Conservation (phyloP, 2,797 vertebrate species). For the Darevskia mixta region DNA sequence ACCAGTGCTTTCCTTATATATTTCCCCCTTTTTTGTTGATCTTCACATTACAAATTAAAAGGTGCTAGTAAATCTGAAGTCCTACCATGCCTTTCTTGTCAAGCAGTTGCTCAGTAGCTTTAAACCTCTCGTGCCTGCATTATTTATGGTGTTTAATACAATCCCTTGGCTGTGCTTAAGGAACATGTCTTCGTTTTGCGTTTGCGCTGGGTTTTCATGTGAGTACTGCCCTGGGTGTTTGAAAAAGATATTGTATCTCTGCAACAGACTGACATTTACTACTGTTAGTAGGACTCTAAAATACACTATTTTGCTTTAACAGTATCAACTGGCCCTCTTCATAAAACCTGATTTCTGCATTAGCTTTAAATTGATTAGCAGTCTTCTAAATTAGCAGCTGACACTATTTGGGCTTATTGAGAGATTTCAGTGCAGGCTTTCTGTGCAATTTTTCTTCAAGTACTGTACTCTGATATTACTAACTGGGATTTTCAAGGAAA, state of each 20-base stretch:
- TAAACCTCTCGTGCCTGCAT: slow-evolving; percentile 48
- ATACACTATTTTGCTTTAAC: slow-evolving; percentile 58
- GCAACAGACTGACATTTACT: slow-evolving; percentile 59
- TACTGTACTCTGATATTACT: slow-evolving; percentile 14
- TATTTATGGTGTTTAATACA: slow-evolving; percentile 58
- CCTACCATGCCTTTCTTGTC: slow-evolving; percentile 57
- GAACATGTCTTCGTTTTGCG: slow-evolving; percentile 50
- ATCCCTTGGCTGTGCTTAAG: slow-evolving; percentile 55
- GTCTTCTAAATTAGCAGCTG: slow-evolving; percentile 50
- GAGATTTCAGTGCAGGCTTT: slow-evolving; percentile 42
- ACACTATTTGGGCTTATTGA: slow-evolving; percentile 7
- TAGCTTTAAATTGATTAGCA: slow-evolving; percentile 67
- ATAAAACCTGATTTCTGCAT: slow-evolving; percentile 64
- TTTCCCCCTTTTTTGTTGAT: slow-evolving; percentile 23
- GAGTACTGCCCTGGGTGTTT: slow-evolving; percentile 52
- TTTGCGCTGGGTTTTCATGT: slow-evolving; percentile 56
- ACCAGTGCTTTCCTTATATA: slow-evolving; percentile 17
- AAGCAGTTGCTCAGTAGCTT: slow-evolving; percentile 47
- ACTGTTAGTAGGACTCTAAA: slow-evolving; percentile 62
- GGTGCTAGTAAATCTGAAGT: slow-evolving; percentile 50
- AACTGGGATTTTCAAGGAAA: slow-evolving; percentile 7
- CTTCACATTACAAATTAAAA: slow-evolving; percentile 62
- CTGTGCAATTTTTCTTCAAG: background rate
- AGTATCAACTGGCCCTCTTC: slow-evolving; percentile 57
- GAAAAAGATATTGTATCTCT: slow-evolving; percentile 62